phyloP scores from a whole-genome alignment of 1,140 invertebrate species.

The Pseudomyrmex flavicornis region DNA sequence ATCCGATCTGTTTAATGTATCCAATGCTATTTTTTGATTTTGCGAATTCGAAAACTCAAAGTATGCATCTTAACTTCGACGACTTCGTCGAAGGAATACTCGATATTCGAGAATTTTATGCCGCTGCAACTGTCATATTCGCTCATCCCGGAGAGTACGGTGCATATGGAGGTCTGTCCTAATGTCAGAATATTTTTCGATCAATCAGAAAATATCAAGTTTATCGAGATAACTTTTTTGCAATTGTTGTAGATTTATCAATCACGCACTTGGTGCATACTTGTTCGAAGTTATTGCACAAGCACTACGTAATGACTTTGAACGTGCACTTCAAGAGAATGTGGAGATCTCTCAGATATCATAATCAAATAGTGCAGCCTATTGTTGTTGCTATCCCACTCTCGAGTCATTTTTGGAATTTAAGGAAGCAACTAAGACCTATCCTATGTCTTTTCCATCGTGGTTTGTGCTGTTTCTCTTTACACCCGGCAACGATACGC shows the following conservation, averaged over 20 bases:
- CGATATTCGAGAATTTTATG: constrained; percentile 49
- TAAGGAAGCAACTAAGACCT: too few relatives aligned
- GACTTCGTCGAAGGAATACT: constrained; percentile 53
- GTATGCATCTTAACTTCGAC: background rate
- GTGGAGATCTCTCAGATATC: too few relatives aligned
- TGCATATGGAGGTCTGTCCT: constrained; percentile 30
- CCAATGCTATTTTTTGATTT: constrained; percentile 13
- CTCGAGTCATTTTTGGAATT: too few relatives aligned
- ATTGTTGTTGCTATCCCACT: too few relatives aligned
- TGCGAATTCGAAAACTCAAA: background rate
- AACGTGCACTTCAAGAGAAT: too few relatives aligned
- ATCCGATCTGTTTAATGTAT: background rate
- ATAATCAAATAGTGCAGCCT: too few relatives aligned
- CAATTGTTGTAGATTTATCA: constrained; percentile 21
- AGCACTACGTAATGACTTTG: constrained; percentile 5
- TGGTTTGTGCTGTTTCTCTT: too few relatives aligned
- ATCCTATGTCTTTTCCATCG: too few relatives aligned
- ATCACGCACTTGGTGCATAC: constrained; percentile 3
- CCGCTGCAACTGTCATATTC: constrained; percentile 50
- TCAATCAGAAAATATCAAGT: background rate
- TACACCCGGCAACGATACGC: too few relatives aligned
- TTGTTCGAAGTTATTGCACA: constrained; percentile 7
- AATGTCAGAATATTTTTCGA: constrained; percentile 12
- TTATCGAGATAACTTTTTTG: background rate
- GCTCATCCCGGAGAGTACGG: background rate